These are phyloP conservation scores for Anarrhichthys ocellatus DNA, from an alignment of 2,113 vertebrate species.

Conservation along the genomic window DNA sequence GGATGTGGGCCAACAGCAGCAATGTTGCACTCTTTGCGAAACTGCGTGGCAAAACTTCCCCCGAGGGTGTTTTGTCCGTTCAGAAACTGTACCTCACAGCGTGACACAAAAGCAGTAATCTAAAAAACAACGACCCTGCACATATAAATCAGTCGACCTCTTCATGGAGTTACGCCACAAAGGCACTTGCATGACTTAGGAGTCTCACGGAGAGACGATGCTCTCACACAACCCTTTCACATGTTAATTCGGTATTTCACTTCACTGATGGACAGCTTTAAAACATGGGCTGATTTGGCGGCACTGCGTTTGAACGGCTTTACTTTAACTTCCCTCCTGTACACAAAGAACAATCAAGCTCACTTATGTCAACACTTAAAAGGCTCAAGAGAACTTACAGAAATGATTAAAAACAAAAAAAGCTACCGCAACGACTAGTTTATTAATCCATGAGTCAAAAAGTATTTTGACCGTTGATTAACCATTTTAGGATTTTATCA, in stretches of 20 bases:
- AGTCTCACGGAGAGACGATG: slow-evolving; percentile 18
- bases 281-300: background rate
- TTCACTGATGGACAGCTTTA: slow-evolving; percentile 17
- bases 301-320: background rate
- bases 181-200: slow-evolving; percentile 37
- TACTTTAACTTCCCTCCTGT: background rate
- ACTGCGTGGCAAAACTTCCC: slow-evolving; percentile 17
- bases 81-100: slow-evolving; percentile 38
- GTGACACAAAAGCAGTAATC: background rate
- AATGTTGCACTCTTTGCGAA: slow-evolving; percentile 34
- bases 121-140: background rate
- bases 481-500: background rate
- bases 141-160: slow-evolving; percentile 38
- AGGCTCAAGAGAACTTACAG: background rate
- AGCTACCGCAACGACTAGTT: background rate
- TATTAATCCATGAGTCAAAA: background rate
- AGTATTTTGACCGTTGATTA: background rate
- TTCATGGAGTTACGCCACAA: slow-evolving; percentile 42
- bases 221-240: slow-evolving; percentile 50
- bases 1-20: slow-evolving; percentile 44
- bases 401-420: background rate
- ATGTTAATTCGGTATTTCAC: slow-evolving; percentile 45
- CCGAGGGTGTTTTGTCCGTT: slow-evolving; percentile 29
- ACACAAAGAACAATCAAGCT: background rate
- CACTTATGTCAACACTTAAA: background rate